Evolutionary conservation across 2,888 invertebrate species (phyloP), one percentile per base, ranked within the genome.

Genomic region (Zelleria hepariella): DNA sequence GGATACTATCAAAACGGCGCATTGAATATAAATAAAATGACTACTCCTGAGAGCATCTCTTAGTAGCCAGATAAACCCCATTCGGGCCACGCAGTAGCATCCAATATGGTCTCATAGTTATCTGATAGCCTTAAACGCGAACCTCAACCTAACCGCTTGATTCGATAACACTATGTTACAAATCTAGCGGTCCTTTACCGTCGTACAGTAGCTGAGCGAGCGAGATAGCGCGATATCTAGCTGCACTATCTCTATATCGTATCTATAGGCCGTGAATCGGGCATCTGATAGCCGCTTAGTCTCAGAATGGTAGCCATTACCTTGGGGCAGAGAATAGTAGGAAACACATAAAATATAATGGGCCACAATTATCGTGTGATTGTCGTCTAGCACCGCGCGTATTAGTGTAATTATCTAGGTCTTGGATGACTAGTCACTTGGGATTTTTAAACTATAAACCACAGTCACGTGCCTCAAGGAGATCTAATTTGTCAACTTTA

Each of bases 81-180:
- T 42, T 21, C 24, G 18, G 56, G 23, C 23, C 56, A 42, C 21
- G 32, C 42, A 21, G 76, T 72, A 70, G 72, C 77, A 75, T 80
- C 80, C 72, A 80, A 81, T 82, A 82, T 78, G 81, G 81, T 18
- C 47, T 64, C 62, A 68, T 70, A 66, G 68, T 69, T 72, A 82
- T 80, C 81, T 68, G 82, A 82, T 82, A 82, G 79, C 78, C 76
- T 56, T 74, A 72, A 62, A 64, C 61, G 54, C 26, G n/a, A 6
- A n/a, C 18, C 15, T 54, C 26, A 54, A 24, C 23, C 25, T 26
- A 26, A 24, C 54, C 26, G 26, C 54, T 26, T 7, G 54, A 24
- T 54, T 26, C 54, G 54, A 54, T 54, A 54, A 54, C 25, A 54
- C 24, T 54, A 26, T 54, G 32, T 42, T 42, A 42, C 32, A 42